Conservation (phyloP, 2,113 vertebrate species). For the Nesogale talazaci region DNA sequence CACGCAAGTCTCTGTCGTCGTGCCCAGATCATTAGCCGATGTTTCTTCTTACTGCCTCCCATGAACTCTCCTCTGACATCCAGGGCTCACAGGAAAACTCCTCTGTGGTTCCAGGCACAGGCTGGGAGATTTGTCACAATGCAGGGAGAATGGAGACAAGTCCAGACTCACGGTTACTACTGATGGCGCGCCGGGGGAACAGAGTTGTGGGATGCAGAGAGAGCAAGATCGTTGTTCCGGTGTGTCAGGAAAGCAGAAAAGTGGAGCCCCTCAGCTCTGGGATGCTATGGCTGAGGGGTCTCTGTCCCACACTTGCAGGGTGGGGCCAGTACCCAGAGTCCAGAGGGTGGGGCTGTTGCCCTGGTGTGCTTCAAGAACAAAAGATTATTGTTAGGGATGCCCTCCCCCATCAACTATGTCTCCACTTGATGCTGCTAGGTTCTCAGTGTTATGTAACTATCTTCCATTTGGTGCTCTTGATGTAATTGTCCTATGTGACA, state of each 20-base stretch:
- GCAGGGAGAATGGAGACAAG: not conserved
- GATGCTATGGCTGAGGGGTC: not conserved
- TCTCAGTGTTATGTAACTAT: too few relatives aligned
- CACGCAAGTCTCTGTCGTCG: not conserved
- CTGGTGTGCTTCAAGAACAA: not conserved
- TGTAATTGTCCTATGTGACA: too few relatives aligned
- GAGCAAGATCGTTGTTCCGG: not conserved
- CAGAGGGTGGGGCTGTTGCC: not conserved
- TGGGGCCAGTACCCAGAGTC: not conserved
- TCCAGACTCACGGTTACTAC: not conserved
- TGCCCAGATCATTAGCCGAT: not conserved
- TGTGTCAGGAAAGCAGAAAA: not conserved
- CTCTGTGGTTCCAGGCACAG: not conserved
- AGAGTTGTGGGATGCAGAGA: not conserved
- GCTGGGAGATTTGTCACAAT: not conserved
- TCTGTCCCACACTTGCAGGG: not conserved
- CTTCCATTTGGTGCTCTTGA: too few relatives aligned
- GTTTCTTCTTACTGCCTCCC: not conserved
- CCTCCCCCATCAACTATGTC: too few relatives aligned
- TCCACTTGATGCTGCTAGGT: too few relatives aligned
- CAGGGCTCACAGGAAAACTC: not conserved
- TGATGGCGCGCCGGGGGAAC: not conserved
- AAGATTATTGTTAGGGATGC: too few relatives aligned
- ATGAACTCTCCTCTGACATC: not conserved
- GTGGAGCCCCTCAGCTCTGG: not conserved